Base-by-base conservation (phyloP, 2,797 vertebrate species). In the Darevskia mixta region DNA sequence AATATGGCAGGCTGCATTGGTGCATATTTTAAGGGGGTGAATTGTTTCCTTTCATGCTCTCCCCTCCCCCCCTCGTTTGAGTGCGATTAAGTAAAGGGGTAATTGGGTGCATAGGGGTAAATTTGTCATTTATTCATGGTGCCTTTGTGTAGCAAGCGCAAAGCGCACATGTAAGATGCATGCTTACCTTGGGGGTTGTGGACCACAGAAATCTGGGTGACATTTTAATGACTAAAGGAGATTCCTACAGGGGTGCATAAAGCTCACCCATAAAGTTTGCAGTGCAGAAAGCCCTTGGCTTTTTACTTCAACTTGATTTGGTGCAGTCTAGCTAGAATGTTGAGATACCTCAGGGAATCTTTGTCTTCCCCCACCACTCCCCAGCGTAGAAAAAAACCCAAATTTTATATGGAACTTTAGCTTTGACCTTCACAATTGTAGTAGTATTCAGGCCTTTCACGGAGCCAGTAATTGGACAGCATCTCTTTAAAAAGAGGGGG, bases 381-480 rank as follows among this genome's bases (percentile, higher is more conserved):
- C 73, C 35, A 8, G 13, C 2, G 35, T 15, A 41, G 17, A 45
- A 69, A 71, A n/a, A 58, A n/a, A 11, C 72, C 72, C 10, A 45
- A 66, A 64, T 38, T 13, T 2, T 78, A 38, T 90, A 83, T 83
- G 88, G 95, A 95, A 96, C 93, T 94, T 95, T 94, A 96, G 82
- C 81, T 85, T 95, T 76, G 91, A 96, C 96, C 95, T 97, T 97
- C 95, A 91, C 90, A 45, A 93, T 93, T 93, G 55, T 67, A 49
- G 85, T 90, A 89, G 85, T 73, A 90, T 90, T 88, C 78, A 69
- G 91, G 87, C 66, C 88, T 90, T 41, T 89, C 90, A 88, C 90
- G 88, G 94, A 83, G 87, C 77, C 71, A 23, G 29, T 85, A 84
- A 93, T 82, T 92, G 87, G 5, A 8, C 87, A 86, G 89, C 86